Evolutionary conservation across 2,113 vertebrate species (phyloP).

Genomic region (Acinonyx jubatus): DNA sequence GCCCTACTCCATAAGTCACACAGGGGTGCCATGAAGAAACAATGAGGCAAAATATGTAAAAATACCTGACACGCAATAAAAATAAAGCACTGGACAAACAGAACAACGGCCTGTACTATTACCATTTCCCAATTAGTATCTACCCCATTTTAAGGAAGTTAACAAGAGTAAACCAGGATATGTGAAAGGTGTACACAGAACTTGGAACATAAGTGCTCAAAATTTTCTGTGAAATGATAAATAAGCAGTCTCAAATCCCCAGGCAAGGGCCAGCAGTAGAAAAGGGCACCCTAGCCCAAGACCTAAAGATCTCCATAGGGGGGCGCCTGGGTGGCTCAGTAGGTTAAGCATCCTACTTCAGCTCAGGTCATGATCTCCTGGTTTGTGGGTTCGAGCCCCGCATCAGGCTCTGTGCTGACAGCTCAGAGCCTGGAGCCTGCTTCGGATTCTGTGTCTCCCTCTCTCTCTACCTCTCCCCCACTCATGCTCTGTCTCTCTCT

Average conservation of each 20-base stretch:
- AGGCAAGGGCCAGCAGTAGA: neutral
- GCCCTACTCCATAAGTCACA: neutral
- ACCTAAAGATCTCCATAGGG: neutral
- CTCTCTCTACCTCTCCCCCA: no score
- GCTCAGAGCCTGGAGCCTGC: no score
- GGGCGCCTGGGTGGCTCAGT: no score
- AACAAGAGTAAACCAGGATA: neutral
- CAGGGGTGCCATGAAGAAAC: neutral
- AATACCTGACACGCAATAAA: neutral
- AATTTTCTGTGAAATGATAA: neutral
- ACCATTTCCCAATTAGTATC: neutral
- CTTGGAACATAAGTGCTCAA: neutral
- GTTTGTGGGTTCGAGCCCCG: no score
- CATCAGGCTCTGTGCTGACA: no score
- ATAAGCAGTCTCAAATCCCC: neutral
- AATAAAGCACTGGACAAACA: neutral
- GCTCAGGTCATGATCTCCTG: no score
- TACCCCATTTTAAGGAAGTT: constrained; percentile 5
- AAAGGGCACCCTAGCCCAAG: neutral
- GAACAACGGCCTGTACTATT: neutral
- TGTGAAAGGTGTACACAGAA: neutral
- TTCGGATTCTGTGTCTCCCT: no score
- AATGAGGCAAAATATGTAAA: neutral
- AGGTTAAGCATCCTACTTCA: no score
- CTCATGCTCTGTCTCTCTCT: no score